Evolutionary conservation across 1,140 invertebrate species (phyloP), one percentile per base, ranked within the genome.

Genomic region (Vollenhovia emeryi): DNA sequence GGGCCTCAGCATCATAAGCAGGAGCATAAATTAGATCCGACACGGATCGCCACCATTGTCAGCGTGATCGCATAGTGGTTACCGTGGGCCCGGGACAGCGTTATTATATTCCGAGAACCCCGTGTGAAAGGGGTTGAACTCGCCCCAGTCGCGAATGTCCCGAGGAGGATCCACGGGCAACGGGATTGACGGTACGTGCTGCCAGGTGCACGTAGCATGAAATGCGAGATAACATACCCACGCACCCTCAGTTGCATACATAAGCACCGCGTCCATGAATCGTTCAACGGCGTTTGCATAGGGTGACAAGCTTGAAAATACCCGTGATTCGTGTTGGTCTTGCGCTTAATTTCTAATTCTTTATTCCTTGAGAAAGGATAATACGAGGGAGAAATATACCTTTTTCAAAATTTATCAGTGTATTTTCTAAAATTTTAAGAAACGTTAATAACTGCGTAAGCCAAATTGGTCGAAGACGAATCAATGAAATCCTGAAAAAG

Each of bases 131-230:
- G 50, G 74, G 57, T 48, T 57, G 2, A 21, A 52, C 45, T 74
- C 73, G 33, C 48, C 18, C 11, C 52, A 13, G 30, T 50, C 36
- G 74, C 52, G 69, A 86, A 69, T 64, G 84, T 89, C 60, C 55
- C 27, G 78, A 86, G 89, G 86, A 90, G 89, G 86, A 90, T 89
- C 89, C 64, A 69, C 33, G 6, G 60, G 57, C 68, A 55, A 45
- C 57, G 83, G 45, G 82, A 87, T 89, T 84, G 76, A 89, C 89
- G 84, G 43, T 90, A 89, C 84, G 84, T 86, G 86, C 87, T 88
- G 84, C 90, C 89, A 91, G 78, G 57, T 80, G 76, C 40, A 91
- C 88, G 85, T 84, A 76, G 55, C 40, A 85, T 60, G 76, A 89
- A 85, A 90, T 60, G 79, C 78, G 74, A 66, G 86, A 88, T 90